Evolutionary conservation across 2,113 vertebrate genomes (phyloP).

Genomic region (Phalacrocorax carbo): DNA sequence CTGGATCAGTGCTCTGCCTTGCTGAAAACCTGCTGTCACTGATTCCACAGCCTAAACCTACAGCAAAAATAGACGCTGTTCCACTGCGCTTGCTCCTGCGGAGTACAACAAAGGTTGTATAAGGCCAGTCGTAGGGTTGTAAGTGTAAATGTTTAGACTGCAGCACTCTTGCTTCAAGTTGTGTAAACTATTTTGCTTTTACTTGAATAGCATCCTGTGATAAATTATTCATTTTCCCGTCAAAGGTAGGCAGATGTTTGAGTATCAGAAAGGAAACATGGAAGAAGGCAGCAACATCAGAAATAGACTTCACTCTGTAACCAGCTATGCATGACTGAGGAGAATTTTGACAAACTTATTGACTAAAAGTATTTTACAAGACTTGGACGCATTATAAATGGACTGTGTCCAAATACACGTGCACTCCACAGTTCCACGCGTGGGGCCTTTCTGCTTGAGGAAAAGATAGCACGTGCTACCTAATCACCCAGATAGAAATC

Average conservation of each 20-base stretch:
- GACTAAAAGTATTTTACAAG: neutral
- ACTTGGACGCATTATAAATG: accelerated
- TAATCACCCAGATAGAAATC: neutral
- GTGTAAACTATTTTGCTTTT: neutral
- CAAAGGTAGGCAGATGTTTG: neutral
- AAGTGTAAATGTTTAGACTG: neutral
- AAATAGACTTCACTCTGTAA: neutral
- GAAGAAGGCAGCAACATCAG: neutral
- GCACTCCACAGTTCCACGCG: neutral
- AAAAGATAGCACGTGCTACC: neutral
- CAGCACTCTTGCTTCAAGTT: neutral
- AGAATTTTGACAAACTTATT: neutral
- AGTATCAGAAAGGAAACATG: neutral
- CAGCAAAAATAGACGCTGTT: neutral
- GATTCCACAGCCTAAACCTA: neutral
- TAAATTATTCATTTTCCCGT: neutral
- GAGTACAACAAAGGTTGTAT: neutral
- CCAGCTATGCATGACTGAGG: neutral
- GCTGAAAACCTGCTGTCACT: neutral
- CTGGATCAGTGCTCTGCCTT: neutral
- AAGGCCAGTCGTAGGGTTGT: neutral
- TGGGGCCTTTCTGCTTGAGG: neutral
- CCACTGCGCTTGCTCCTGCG: accelerated
- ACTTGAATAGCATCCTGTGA: neutral
- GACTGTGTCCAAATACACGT: neutral